Conservation (phyloP, 2,888 invertebrate species). For the Actias luna region DNA sequence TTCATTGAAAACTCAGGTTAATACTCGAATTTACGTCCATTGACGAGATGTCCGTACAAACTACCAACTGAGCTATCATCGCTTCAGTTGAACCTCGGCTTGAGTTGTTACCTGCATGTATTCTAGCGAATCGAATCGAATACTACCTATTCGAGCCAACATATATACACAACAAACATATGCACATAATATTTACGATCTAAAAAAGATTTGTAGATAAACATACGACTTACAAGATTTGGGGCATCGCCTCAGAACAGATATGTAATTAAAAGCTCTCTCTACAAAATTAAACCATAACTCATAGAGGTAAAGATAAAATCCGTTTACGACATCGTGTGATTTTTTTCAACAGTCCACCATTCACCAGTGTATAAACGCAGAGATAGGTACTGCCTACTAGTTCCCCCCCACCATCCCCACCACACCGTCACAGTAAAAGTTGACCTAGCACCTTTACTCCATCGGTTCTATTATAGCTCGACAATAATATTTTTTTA, state of each 20-base stretch:
- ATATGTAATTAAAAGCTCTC: neutral
- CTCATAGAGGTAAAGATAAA: neutral
- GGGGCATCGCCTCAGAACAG: neutral
- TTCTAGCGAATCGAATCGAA: too few species aligned
- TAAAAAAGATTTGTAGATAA: neutral
- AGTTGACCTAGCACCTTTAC: neutral
- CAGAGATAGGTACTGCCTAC: slow-evolving; percentile 24
- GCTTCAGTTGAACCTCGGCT: too few species aligned
- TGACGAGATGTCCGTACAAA: too few species aligned
- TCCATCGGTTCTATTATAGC: neutral
- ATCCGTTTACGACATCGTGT: slow-evolving; percentile 21
- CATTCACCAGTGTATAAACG: slow-evolving; percentile 34
- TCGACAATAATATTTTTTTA: neutral
- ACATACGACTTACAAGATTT: neutral
- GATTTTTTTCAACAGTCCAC: slow-evolving; percentile 37
- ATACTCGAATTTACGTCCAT: too few species aligned
- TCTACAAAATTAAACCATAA: slow-evolving; percentile 11
- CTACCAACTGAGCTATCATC: too few species aligned
- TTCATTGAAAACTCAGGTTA: too few species aligned
- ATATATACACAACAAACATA: too few species aligned
- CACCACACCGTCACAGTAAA: slow-evolving; percentile 21
- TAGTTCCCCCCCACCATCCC: slow-evolving; percentile 30
- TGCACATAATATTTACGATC: too few species aligned
- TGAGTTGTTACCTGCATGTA: too few species aligned
- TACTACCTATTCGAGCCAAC: too few species aligned